A percentile compares a stretch with the other conserved stretches of the same genome.
Conservation (phyloP, 2,888 invertebrate species). For the Scaeva pyrastri region DNA sequence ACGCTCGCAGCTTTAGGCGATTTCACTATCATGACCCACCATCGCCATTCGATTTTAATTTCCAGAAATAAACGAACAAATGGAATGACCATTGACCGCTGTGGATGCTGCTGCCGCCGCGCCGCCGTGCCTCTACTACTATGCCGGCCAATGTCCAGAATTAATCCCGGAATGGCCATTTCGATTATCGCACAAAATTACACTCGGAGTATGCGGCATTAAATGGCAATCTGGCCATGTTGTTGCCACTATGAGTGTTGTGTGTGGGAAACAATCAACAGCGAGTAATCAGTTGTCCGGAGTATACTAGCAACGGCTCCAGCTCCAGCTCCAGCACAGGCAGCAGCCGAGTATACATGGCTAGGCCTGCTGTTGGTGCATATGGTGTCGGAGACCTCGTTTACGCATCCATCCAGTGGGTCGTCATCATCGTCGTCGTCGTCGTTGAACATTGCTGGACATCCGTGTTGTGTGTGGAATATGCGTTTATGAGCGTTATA, state of each 20-base stretch:
- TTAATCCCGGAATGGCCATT: slow-evolving; percentile 75
- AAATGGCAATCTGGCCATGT: slow-evolving; percentile 72
- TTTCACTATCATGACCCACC: slow-evolving; percentile 69
- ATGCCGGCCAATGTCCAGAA: slow-evolving; percentile 50
- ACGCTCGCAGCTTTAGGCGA: slow-evolving; percentile 55
- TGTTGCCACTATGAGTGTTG: slow-evolving; percentile 70
- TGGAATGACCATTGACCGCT: slow-evolving; percentile 62
- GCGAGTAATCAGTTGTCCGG: slow-evolving; percentile 71
- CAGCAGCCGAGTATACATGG: slow-evolving; percentile 32
- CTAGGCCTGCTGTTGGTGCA: background rate
- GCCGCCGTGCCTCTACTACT: slow-evolving; percentile 5
- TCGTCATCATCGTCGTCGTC: slow-evolving; percentile 5
- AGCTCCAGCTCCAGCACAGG: background rate
- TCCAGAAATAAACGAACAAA: slow-evolving; percentile 56
- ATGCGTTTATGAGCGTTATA: slow-evolving; percentile 75
- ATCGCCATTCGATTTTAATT: slow-evolving; percentile 75
- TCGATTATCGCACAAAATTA: slow-evolving; percentile 76
- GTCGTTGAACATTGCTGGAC: slow-evolving; percentile 9
- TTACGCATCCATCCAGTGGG: slow-evolving; percentile 73
- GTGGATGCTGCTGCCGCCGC: background rate
- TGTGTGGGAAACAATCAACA: slow-evolving; percentile 76
- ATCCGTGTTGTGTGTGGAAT: slow-evolving; percentile 64
- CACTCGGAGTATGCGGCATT: slow-evolving; percentile 66
- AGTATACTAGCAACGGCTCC: no score
- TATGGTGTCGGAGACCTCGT: slow-evolving; percentile 65